Percentiles rank a stretch among this genome's conserved stretches.
These are phyloP conservation scores for Caenorhabditis remanei DNA, from an alignment of 1,140 invertebrate genomes.

Conservation along the genomic window DNA sequence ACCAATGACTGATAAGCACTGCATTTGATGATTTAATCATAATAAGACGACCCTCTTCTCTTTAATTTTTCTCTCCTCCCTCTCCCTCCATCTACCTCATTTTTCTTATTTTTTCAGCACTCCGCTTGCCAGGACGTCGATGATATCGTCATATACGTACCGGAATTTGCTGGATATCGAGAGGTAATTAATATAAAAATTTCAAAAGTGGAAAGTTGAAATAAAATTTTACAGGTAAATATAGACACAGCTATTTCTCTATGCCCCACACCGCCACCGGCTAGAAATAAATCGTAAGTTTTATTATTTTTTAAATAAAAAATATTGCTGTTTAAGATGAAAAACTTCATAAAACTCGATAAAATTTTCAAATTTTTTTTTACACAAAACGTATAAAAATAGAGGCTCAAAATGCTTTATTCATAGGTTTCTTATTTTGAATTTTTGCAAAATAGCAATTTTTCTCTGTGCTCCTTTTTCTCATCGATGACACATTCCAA, in stretches of 20 bases:
- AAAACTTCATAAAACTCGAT: too few relatives aligned
- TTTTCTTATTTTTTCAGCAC: constrained; percentile 15
- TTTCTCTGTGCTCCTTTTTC: too few relatives aligned
- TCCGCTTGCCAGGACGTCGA: constrained; percentile 49
- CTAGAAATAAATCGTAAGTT: constrained; percentile 20
- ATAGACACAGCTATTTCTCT: constrained; percentile 39
- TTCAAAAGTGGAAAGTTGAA: too few relatives aligned
- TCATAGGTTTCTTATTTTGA: too few relatives aligned
- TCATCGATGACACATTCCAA: too few relatives aligned
- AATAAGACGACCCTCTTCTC: not conserved
- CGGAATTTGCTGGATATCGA: constrained; percentile 47
- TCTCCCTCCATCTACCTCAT: not conserved
- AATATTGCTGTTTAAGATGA: not conserved
- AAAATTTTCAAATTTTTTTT: too few relatives aligned
- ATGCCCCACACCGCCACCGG: constrained; percentile 15
- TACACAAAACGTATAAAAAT: too few relatives aligned
- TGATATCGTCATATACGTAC: constrained; percentile 55
- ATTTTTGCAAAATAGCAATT: too few relatives aligned
- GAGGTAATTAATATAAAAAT: not conserved
- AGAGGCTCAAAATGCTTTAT: too few relatives aligned
- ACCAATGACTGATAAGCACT: not conserved
- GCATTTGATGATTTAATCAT: too few relatives aligned
- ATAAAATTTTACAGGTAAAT: not conserved
- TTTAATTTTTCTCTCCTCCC: not conserved
- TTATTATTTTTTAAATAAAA: not conserved